phyloP scores from a whole-genome alignment of 2,888 invertebrate genomes.

The Metallyticus violacea region DNA sequence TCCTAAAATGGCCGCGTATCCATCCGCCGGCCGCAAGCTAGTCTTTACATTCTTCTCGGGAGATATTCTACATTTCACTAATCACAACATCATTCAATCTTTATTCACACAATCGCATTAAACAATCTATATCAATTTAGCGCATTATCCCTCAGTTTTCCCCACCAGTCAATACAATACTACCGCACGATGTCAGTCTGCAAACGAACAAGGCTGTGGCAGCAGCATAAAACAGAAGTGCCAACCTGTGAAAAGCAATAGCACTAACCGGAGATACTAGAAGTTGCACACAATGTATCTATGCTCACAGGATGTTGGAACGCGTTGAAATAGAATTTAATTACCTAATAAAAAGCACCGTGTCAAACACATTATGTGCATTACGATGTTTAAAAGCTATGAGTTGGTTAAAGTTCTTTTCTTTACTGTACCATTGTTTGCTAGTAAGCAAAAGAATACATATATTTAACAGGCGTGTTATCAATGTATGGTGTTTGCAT shows the following conservation, averaged over 20 bases:
- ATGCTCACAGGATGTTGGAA: neutral
- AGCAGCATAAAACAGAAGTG: slow-evolving; percentile 17
- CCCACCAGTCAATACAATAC: slow-evolving; percentile 30
- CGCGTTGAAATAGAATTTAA: neutral
- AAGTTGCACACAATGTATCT: neutral
- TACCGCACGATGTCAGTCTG: slow-evolving; percentile 24
- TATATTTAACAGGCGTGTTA: no score
- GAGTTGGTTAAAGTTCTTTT: neutral
- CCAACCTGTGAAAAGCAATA: slow-evolving; percentile 3
- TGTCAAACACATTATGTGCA: no score
- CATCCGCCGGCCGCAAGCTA: slow-evolving; percentile 37
- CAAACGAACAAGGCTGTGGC: slow-evolving; percentile 28
- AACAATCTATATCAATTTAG: neutral
- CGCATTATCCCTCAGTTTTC: slow-evolving; percentile 1
- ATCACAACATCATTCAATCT: slow-evolving; percentile 4
- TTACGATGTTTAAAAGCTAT: neutral
- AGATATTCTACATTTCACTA: neutral
- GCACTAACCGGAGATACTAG: neutral
- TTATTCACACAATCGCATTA: neutral
- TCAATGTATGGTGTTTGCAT: no score
- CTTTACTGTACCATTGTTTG: neutral
- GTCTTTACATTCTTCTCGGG: slow-evolving; percentile 28
- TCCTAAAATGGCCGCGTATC: slow-evolving; percentile 67
- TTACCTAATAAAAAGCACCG: neutral
- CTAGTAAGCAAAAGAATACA: no score